A percentile compares a stretch with the other conserved stretches of the same genome.
Evolutionary conservation across 2,888 invertebrate genomes (phyloP).

Genomic region (Odontocolon sp.): DNA sequence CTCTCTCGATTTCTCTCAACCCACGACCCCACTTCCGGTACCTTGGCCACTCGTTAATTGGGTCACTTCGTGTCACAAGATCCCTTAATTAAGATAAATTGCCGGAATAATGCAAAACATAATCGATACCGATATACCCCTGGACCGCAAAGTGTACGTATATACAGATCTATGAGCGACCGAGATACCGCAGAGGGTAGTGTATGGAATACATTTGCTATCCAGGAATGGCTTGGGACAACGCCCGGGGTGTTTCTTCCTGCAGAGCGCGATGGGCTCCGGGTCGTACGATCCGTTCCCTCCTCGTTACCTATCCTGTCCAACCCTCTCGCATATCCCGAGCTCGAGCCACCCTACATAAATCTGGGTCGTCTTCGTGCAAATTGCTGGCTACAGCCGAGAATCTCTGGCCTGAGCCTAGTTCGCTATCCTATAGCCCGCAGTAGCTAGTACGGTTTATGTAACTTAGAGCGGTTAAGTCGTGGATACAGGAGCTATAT

Average conservation of each 20-base stretch:
- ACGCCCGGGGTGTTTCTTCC: conserved; percentile 45
- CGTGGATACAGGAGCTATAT: background rate
- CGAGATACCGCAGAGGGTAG: background rate
- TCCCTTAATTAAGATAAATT: conserved; percentile 53
- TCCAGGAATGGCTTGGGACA: conserved; percentile 26
- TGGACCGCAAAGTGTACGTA: background rate
- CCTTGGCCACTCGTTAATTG: conserved; percentile 38
- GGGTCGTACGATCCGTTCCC: conserved; percentile 28
- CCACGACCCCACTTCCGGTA: background rate
- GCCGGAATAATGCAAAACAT: conserved; percentile 24
- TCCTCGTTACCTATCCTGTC: conserved; percentile 7
- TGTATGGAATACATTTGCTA: conserved; percentile 27
- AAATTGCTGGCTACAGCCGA: conserved; percentile 42
- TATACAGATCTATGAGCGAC: background rate
- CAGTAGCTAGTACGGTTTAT: conserved; percentile 10
- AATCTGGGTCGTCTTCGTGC: conserved; percentile 48
- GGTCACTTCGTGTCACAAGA: conserved; percentile 33
- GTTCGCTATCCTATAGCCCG: conserved; percentile 17
- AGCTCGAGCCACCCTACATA: conserved; percentile 28
- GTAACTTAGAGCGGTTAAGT: conserved; percentile 12
- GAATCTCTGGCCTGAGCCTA: conserved; percentile 16
- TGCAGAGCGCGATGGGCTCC: conserved; percentile 1
- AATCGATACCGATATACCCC: conserved; percentile 21
- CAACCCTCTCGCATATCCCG: conserved; percentile 20
- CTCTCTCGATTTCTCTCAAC: no score